These are phyloP conservation scores for Erannis defoliaria DNA, from an alignment of 2,888 invertebrate species.

Conservation along the genomic window DNA sequence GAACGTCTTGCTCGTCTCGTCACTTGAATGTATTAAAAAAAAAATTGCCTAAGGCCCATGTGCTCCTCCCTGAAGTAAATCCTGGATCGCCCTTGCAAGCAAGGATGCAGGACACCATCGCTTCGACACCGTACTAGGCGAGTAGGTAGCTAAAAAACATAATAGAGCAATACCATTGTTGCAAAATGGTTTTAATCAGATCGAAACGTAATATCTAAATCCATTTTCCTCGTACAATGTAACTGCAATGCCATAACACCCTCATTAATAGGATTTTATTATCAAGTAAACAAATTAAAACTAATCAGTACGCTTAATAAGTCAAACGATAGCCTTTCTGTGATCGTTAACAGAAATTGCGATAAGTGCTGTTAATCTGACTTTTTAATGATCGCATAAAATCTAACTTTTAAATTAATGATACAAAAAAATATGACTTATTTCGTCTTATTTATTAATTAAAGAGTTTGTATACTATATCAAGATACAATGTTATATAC, in stretches of 20 bases:
- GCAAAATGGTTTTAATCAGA: conserved; percentile 2
- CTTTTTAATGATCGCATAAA: conserved; percentile 37
- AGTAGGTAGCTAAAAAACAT: no score
- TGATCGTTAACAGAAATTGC: conserved; percentile 51
- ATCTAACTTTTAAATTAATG: conserved; percentile 18
- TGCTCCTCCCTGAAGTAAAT: no score
- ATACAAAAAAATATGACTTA: background rate
- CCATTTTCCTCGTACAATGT: conserved; percentile 17
- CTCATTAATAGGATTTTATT: conserved; percentile 40
- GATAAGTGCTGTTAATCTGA: conserved; percentile 40
- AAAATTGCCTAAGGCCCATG: no score
- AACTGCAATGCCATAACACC: conserved; percentile 12
- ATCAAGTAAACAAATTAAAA: conserved; percentile 38
- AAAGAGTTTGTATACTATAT: background rate
- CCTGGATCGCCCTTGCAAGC: no score
- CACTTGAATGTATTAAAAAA: no score
- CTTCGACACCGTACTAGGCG: no score
- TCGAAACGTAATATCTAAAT: conserved; percentile 7
- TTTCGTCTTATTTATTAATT: conserved; percentile 7
- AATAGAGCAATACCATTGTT: background rate
- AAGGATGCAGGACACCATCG: no score
- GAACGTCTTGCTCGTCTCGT: no score
- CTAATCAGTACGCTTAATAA: conserved; percentile 51
- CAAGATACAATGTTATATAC: no score
- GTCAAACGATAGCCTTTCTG: conserved; percentile 70